Evolutionary conservation across 2,888 invertebrate genomes (phyloP), one percentile per base, ranked within the genome.

Genomic region (Cheilosia vulpina): DNA sequence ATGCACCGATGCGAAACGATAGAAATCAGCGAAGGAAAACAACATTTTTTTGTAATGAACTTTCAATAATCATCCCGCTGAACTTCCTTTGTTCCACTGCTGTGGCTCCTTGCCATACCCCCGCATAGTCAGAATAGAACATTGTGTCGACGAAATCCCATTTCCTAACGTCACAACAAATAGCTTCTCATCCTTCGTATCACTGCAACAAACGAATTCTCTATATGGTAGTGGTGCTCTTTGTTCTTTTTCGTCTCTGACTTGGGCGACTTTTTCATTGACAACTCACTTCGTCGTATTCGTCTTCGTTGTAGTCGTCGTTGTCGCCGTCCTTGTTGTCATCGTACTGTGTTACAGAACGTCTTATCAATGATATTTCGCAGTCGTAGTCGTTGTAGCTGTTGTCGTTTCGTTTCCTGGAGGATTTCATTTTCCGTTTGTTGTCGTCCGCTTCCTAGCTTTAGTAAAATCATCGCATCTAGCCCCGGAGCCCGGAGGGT

Each of bases 11-110:
- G 77, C 66, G 82, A 68, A 60, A 62, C 34, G 73, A 83, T 83
- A 68, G 68, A 83, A 83, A 83, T 83, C 82, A 82, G 50, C 72
- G 43, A 72, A 72, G 50, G 72, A 82, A 83, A 83, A 78, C 63
- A 73, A 73, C 52, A 62, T 83, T 52, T 78, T 78, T 84, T 79
- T 69, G 58, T 75, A 79, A 84, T 79, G 79, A 84, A 84, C 68
- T 73, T 84, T 78, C 83, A 83, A 73, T 84, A 82, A 79, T 79
- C 57, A 79, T 78, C 73, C 52, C 50, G 79, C 58, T 58, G 58
- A 73, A 58, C 68, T 78, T 83, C 60, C 53, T 73, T 60, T 60
- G 52, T 50, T 52, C 19, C 43, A 38, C 38, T 24, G 24, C 38
- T 31, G 43, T 9, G 27, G 9, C 27, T 45, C 45, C 34, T 34